Conservation (phyloP, 1,140 invertebrate genomes). For the Leptinotarsa lineolata region DNA sequence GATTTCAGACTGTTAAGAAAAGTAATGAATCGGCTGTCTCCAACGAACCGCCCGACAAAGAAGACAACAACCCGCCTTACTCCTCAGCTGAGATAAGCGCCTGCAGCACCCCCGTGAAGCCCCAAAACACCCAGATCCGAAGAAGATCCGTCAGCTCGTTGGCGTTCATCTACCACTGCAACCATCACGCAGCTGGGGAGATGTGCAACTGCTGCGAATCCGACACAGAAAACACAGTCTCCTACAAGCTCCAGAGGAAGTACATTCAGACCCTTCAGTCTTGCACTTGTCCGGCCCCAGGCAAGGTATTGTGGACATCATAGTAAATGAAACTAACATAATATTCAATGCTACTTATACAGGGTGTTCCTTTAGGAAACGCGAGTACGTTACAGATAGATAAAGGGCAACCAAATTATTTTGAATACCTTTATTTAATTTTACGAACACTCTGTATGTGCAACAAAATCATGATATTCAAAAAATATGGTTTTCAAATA, state of each 20-base stretch:
- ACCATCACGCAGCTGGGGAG: constrained; percentile 54
- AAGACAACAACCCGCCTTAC: constrained; percentile 31
- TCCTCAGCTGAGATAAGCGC: constrained; percentile 40
- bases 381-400: too few relatives aligned
- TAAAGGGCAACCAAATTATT: too few relatives aligned
- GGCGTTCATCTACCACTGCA: constrained; percentile 56
- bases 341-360: too few relatives aligned
- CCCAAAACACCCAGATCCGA: constrained; percentile 50
- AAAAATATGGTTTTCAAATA: too few relatives aligned
- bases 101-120: constrained; percentile 51
- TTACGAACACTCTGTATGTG: too few relatives aligned
- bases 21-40: constrained; percentile 22
- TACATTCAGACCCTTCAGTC: constrained; percentile 53
- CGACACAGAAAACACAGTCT: constrained; percentile 52
- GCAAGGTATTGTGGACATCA: background rate
- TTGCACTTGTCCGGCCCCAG: constrained; percentile 40
- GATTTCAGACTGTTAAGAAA: constrained; percentile 30
- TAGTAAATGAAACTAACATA: too few relatives aligned
- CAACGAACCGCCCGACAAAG: constrained; percentile 42
- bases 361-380: too few relatives aligned
- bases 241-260: constrained; percentile 54
- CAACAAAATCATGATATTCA: too few relatives aligned
- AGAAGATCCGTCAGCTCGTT: constrained; percentile 55
- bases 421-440: too few relatives aligned
- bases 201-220: constrained; percentile 54